phyloP scores from a whole-genome alignment of 35 echinoderm and acorn worm genomes.

The Anneissia japonica region DNA sequence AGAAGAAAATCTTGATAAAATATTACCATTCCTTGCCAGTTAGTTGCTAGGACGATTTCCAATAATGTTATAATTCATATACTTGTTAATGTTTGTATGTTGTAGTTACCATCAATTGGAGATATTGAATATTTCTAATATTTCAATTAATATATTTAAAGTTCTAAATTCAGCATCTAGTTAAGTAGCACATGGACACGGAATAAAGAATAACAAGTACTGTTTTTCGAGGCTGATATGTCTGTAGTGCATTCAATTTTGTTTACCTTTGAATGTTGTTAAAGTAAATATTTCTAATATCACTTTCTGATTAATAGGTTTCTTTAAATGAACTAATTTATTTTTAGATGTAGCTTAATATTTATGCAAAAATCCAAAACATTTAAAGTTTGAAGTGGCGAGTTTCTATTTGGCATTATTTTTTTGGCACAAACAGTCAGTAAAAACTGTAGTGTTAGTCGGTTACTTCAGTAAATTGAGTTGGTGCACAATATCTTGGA shows the following conservation, averaged over 20 bases:
- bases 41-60: background rate
- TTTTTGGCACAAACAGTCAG: background rate
- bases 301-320: background rate
- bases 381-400: background rate
- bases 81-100: background rate
- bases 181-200: background rate
- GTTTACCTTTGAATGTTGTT: background rate
- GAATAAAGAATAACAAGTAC: background rate
- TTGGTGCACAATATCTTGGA: no score
- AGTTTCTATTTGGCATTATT: background rate
- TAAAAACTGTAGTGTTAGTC: background rate
- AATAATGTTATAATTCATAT: background rate
- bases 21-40: background rate
- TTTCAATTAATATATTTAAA: background rate
- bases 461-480: background rate
- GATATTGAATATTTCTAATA: background rate
- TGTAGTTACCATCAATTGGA: no score
- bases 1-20: no score
- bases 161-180: background rate
- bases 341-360: background rate
- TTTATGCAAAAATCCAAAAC: background rate
- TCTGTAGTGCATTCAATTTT: background rate
- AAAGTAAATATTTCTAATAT: background rate
- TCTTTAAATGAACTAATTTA: background rate
- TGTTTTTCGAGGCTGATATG: background rate